A percentile compares a stretch with the other conserved stretches of the same genome.
These are phyloP conservation scores for Chrysina gloriosa DNA, from an alignment of 2,888 invertebrate species.

Conservation along the genomic window DNA sequence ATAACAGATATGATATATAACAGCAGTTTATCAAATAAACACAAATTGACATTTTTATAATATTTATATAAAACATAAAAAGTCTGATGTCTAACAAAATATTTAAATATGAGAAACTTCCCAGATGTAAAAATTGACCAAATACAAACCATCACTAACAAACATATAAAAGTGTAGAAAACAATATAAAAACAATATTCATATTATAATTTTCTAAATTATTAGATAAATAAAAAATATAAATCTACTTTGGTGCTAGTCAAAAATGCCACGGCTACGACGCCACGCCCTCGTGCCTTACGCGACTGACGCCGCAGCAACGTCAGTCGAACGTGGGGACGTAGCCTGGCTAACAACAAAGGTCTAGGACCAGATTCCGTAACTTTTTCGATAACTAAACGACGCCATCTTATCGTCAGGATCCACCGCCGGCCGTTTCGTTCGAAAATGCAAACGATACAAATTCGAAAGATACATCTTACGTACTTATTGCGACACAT, in stretches of 20 bases:
- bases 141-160: slow-evolving; percentile 63
- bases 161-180: slow-evolving; percentile 66
- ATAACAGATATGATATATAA: slow-evolving; percentile 58
- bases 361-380: slow-evolving; percentile 51
- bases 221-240: slow-evolving; percentile 59
- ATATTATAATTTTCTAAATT: slow-evolving; percentile 43
- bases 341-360: slow-evolving; percentile 63
- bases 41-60: slow-evolving; percentile 65
- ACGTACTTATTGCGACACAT: slow-evolving; percentile 10
- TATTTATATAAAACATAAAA: slow-evolving; percentile 67
- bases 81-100: slow-evolving; percentile 67
- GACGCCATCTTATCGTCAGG: slow-evolving; percentile 19
- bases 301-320: too few species aligned
- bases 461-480: not conserved
- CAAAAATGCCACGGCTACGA: slow-evolving; percentile 52
- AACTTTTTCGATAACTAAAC: slow-evolving; percentile 34
- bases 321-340: slow-evolving; percentile 49
- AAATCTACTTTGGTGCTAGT: slow-evolving; percentile 64
- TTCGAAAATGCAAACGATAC: too few species aligned
- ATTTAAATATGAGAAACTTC: slow-evolving; percentile 63
- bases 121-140: slow-evolving; percentile 49
- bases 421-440: too few species aligned
- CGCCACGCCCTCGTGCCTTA: too few species aligned
- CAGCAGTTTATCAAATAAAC: slow-evolving; percentile 66
- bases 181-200: slow-evolving; percentile 65